Conservation (phyloP, 2,888 invertebrate genomes). For the Agriopis aurantiaria region DNA sequence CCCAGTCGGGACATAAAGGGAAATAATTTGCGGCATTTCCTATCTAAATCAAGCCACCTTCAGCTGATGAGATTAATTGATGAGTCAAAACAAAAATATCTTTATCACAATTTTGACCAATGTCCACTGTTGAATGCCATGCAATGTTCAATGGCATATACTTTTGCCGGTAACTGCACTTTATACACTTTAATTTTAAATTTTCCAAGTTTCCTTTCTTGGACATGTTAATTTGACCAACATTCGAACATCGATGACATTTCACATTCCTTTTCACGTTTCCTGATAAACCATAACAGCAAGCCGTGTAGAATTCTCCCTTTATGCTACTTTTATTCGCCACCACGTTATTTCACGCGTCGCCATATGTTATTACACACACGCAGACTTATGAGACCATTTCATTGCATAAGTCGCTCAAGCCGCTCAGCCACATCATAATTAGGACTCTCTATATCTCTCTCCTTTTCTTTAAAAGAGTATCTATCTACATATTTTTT, state of each 20-base stretch:
- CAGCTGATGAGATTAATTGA: neutral
- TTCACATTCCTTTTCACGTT: no score
- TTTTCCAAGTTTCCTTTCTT: no score
- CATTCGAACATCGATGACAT: no score
- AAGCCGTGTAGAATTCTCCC: no score
- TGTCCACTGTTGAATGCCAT: neutral
- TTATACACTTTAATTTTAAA: neutral
- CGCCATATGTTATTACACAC: neutral
- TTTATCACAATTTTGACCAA: constrained; percentile 20
- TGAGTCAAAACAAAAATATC: neutral
- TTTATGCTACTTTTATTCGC: neutral
- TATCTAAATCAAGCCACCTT: constrained; percentile 4
- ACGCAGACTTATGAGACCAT: no score
- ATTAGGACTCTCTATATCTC: no score
- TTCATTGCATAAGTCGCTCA: neutral
- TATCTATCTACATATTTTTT: no score
- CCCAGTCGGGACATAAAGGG: neutral
- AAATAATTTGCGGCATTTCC: constrained; percentile 4
- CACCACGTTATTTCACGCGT: neutral
- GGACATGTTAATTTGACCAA: no score
- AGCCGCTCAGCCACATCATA: neutral
- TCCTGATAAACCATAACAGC: no score
- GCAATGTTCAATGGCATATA: neutral
- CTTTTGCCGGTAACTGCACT: neutral
- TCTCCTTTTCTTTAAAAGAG: neutral